These are phyloP conservation scores for Pteria penguin DNA, from an alignment of 2,888 invertebrate species.

Conservation along the genomic window DNA sequence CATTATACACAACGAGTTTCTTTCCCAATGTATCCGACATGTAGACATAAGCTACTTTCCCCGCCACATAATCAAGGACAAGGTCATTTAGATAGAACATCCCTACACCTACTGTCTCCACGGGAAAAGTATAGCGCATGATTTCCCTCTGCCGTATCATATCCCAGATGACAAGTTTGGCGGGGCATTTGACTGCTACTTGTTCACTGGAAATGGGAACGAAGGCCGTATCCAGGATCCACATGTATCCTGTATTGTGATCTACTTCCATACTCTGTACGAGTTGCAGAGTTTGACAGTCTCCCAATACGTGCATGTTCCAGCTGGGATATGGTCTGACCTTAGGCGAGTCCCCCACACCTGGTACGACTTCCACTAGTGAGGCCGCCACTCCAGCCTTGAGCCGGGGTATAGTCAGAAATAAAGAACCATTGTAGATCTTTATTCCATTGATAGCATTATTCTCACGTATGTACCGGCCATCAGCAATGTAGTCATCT, in stretches of 20 bases:
- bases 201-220: slow-evolving; percentile 25
- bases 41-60: slow-evolving; percentile 53
- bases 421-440: slow-evolving; percentile 53
- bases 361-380: slow-evolving; percentile 41
- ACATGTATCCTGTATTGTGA: slow-evolving; percentile 60
- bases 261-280: slow-evolving; percentile 67
- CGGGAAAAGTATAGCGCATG: slow-evolving; percentile 51
- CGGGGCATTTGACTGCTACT: slow-evolving; percentile 48
- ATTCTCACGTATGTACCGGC: slow-evolving; percentile 51
- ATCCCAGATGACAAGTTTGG: slow-evolving; percentile 61
- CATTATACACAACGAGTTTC: slow-evolving; percentile 60
- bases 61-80: slow-evolving; percentile 53
- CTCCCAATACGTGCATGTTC: slow-evolving; percentile 55
- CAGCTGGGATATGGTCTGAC: slow-evolving; percentile 59
- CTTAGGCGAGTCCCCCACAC: slow-evolving; percentile 34
- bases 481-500: slow-evolving; percentile 44
- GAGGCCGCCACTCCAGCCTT: slow-evolving; percentile 59
- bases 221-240: slow-evolving; percentile 62
- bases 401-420: slow-evolving; percentile 57
- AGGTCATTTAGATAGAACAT: slow-evolving; percentile 62
- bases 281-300: slow-evolving; percentile 57
- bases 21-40: slow-evolving; percentile 60
- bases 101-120: slow-evolving; percentile 31
- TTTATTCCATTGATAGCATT: slow-evolving; percentile 64
- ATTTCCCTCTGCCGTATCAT: slow-evolving; percentile 48